Evolutionary conservation across 2,797 vertebrate species (phyloP).

Genomic region (Passerculus sandwichensis): DNA sequence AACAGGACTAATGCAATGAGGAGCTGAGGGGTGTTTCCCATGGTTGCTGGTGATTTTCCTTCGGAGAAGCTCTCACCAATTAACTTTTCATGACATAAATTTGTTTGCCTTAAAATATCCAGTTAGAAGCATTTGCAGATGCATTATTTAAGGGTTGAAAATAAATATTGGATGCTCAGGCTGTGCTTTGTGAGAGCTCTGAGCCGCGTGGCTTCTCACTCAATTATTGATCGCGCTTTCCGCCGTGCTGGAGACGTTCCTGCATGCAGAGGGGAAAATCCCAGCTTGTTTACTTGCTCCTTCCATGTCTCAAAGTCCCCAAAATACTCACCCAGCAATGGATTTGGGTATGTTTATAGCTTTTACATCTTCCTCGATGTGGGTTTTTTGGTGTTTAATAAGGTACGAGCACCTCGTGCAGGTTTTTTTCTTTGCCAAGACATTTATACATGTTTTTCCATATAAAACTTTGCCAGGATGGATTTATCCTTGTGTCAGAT

Average conservation of each 20-base stretch:
- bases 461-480: background rate
- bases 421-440: background rate
- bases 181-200: slow-evolving; percentile 9
- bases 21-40: background rate
- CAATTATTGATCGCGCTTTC: slow-evolving; percentile 44
- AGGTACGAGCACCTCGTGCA: background rate
- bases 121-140: slow-evolving; percentile 36
- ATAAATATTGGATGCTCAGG: slow-evolving; percentile 57
- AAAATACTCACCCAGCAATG: background rate
- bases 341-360: background rate
- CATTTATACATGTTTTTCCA: background rate
- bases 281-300: background rate
- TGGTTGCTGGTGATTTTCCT: background rate
- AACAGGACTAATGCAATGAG: background rate
- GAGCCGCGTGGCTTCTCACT: background rate
- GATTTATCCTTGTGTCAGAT: background rate
- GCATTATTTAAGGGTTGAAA: slow-evolving; percentile 57
- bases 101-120: slow-evolving; percentile 50
- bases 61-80: background rate
- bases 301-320: background rate
- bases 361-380: accelerated
- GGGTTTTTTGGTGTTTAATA: background rate
- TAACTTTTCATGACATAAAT: slow-evolving; percentile 56
- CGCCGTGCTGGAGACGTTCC: background rate
- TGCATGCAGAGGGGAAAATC: background rate